Evolutionary conservation across 2,888 invertebrate species (phyloP).

Genomic region (Anorthoa munda): DNA sequence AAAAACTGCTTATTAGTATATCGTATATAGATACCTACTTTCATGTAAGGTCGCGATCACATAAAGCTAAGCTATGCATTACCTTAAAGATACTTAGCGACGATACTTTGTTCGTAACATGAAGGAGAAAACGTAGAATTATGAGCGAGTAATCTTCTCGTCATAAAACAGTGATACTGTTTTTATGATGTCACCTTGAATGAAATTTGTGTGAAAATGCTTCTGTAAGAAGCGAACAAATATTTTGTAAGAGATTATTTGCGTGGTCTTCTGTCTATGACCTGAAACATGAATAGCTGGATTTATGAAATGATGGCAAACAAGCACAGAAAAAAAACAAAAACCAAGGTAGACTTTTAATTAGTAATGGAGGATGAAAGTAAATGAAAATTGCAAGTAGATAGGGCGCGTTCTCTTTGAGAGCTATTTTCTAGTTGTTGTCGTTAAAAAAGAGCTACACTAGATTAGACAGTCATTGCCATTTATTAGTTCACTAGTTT

Average conservation of each 20-base stretch:
- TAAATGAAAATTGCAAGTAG: no score
- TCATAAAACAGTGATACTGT: conserved; percentile 32
- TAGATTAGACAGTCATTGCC: no score
- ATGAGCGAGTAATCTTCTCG: conserved; percentile 20
- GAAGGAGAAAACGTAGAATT: conserved; percentile 38
- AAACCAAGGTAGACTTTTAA: no score
- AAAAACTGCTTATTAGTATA: no score
- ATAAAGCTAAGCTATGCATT: conserved; percentile 5
- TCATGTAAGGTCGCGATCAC: conserved; percentile 34
- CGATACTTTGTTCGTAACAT: conserved; percentile 37
- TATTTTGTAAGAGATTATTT: neutral
- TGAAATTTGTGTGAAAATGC: conserved; percentile 37
- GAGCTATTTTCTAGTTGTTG: no score
- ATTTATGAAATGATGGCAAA: no score
- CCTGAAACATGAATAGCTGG: no score
- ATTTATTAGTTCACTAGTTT: no score
- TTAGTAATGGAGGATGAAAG: no score
- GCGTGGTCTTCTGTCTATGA: neutral
- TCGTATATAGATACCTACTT: conserved; percentile 10
- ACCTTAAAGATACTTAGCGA: conserved; percentile 18
- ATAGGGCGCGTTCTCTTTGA: no score
- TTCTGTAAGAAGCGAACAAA: neutral
- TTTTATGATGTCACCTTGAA: conserved; percentile 16
- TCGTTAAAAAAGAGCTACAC: no score
- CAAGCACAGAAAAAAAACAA: no score